Evolutionary conservation across 1,140 invertebrate genomes (phyloP).

Genomic region (Papilio machaon): DNA sequence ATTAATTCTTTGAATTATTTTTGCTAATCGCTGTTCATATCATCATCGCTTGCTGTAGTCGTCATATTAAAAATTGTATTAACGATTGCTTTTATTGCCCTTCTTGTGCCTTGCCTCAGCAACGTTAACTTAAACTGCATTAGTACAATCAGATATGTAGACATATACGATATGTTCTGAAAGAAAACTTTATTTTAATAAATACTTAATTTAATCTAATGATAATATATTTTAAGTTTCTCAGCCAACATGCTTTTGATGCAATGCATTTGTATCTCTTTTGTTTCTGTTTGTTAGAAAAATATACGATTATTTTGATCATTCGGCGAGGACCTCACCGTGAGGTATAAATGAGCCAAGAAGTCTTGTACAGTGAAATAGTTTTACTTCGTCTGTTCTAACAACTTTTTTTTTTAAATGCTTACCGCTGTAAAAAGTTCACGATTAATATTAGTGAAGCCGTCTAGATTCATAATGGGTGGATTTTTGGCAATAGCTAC

Average conservation of each 20-base stretch:
- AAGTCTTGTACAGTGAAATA: no score
- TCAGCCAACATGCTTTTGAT: no score
- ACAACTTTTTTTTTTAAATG: conserved; percentile 35
- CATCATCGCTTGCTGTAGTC: conserved; percentile 53
- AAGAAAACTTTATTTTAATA: conserved; percentile 56
- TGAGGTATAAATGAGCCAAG: no score
- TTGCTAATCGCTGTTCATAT: conserved; percentile 56
- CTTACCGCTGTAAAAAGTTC: conserved; percentile 85
- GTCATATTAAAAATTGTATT: conserved; percentile 62
- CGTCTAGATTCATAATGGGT: conserved; percentile 87
- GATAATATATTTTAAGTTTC: no score
- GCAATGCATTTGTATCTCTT: no score
- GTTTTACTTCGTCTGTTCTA: background rate
- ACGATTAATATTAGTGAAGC: conserved; percentile 86
- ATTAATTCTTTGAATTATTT: background rate
- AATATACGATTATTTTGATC: no score
- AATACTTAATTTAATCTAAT: no score
- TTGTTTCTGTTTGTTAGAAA: no score
- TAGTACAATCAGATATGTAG: conserved; percentile 86
- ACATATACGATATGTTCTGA: conserved; percentile 86
- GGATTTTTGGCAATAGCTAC: conserved; percentile 87
- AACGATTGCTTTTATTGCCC: conserved; percentile 57
- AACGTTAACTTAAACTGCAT: conserved; percentile 85
- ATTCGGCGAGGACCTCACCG: no score
- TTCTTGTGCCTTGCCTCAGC: conserved; percentile 69